Conservation (phyloP, 1,140 invertebrate species). For the Gonioctena quinquepunctata region DNA sequence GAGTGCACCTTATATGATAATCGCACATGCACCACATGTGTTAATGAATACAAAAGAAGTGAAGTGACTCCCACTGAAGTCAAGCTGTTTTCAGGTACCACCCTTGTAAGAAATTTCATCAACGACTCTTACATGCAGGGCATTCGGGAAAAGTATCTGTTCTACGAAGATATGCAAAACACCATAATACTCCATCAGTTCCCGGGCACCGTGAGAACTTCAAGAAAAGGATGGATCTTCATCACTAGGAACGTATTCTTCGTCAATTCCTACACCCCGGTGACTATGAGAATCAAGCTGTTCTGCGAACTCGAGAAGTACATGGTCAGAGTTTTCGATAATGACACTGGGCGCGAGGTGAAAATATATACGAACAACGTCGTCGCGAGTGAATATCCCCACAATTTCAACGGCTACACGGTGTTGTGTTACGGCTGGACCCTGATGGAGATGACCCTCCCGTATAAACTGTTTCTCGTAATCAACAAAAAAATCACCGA, state of each 20-base stretch:
- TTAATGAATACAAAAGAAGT: no score
- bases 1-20: no score
- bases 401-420: constrained; percentile 48
- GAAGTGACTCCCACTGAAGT: no score
- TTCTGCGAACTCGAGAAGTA: constrained; percentile 42
- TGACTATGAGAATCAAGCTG: constrained; percentile 40
- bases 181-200: background rate
- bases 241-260: constrained; percentile 33
- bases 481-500: constrained; percentile 5
- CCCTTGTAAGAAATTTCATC: background rate
- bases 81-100: background rate
- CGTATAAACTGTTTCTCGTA: constrained; percentile 45
- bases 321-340: constrained; percentile 50
- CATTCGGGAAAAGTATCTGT: constrained; percentile 1
- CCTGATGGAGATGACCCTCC: constrained; percentile 25
- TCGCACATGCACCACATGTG: no score
- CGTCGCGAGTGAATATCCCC: constrained; percentile 32
- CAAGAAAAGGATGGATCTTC: constrained; percentile 25
- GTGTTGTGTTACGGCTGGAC: constrained; percentile 51
- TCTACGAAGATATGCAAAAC: constrained; percentile 21
- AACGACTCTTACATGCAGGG: background rate
- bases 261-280: constrained; percentile 23
- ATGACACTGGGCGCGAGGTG: constrained; percentile 48
- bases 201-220: background rate
- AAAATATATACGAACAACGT: constrained; percentile 37